Base-by-base conservation (phyloP, 2,797 vertebrate genomes). In the Syngnathus acus region DNA sequence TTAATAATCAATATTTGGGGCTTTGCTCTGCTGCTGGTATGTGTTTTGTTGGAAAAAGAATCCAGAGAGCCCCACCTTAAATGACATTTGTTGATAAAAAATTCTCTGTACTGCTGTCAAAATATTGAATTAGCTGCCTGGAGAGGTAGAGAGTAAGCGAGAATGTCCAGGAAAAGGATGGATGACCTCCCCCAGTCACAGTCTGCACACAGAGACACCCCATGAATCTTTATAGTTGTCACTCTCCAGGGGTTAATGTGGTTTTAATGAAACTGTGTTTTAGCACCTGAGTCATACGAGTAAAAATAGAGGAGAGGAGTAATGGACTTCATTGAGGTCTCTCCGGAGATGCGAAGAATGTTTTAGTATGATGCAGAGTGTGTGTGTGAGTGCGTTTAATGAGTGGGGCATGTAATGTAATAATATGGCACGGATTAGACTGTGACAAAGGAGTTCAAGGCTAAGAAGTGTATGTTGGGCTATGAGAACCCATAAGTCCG, bases 191-290 rank as follows among this genome's bases (percentile, higher is more conserved):
- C 51, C 39, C 61, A 79, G 72, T 83, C 83, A 80, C 78, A 78
- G 84, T 80, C 81, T 72, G 72, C 72, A 74, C 71, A 70, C 53
- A n/a, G 67, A 77, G 68, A 73, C 72, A 61, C 64, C 65, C 81
- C 72, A 80, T 84, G 78, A 87, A 88, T 88, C 84, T 88, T 83
- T 77, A 80, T 79, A 76, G 81, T 78, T 80, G 80, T 75, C 76
- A 77, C 74, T 82, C 80, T 78, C 69, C 79, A 61, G 75, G 76
- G 84, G 85, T 85, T 86, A 84, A 86, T 86, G 79, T 81, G 83
- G 65, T 81, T 85, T 85, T 84, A 79, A 87, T 84, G 82, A 85
- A 86, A 85, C 53, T 53, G 71, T 80, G 77, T 78, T 80, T 86
- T 83, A 83, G 83, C 83, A 84, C 74, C 73, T 76, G 81, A 76